Base-by-base conservation (phyloP, 1,140 invertebrate species). In the Caerostris darwini region DNA sequence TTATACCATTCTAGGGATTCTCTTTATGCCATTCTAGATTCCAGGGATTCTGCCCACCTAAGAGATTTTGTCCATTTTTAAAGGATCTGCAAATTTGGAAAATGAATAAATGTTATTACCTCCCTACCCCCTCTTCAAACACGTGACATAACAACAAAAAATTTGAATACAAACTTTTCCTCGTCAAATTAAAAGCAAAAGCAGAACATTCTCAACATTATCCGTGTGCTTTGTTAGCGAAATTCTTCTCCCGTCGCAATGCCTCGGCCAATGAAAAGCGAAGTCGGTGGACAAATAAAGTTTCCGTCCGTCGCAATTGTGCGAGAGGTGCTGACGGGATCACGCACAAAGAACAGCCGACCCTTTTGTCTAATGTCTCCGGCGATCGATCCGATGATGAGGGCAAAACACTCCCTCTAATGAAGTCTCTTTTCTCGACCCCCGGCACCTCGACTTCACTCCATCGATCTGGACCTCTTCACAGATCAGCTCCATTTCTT, bases 391-490 rank as follows among this genome's bases (percentile, higher is more conserved):
- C 81, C 2, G 14, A 14, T 17, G 56, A 56, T 83, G 81, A 83
- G 54, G 81, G 81, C 81, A 83, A 83, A 83, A 83, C 81, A 83
- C 81, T 83, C 81, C 81, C 81, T 56, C 81, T 83, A 83, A 83
- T 83, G 81, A 83, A 83, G 81, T 83, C 81, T 57, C 81, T 83
- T 83, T 83, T 56, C 81, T 83, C 53, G 53, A 56, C 53, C 81
- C 81, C 81, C 56, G 14, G 17, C 81, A 83, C 81, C 54, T 83
- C 81, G 56, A 83, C 81, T 83, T 57, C 53, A 54, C 81, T 57
- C 56, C 81, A 71, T 71, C 69, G 69, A 71, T 71, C 69, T 71
- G 61, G n/a, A 7, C 7, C 69, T 50, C 69, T 71, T 71, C 69
- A 10, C 19, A 71, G 69, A 71, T 71, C 69, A 34, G 50, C 34